Evolutionary conservation across 2,797 vertebrate species (phyloP).

Genomic region (Rhincodon typus): DNA sequence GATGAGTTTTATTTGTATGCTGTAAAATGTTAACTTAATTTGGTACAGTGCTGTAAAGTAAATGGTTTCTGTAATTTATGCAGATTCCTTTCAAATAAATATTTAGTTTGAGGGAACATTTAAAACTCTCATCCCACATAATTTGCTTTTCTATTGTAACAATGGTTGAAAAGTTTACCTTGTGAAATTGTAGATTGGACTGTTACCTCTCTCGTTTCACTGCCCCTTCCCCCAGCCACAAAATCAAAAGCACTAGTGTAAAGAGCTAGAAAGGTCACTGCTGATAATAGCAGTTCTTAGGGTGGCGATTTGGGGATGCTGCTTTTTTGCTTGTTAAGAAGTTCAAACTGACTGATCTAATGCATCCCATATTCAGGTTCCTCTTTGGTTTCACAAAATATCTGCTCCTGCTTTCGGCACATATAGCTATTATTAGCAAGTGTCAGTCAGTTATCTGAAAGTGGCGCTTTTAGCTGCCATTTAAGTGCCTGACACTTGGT

Average conservation of each 20-base stretch:
- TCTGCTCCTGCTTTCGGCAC: slow-evolving; percentile 53
- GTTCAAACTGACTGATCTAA: slow-evolving; percentile 47
- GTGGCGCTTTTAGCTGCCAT: slow-evolving; percentile 74
- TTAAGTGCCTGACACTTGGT: slow-evolving; percentile 76
- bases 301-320: slow-evolving; percentile 42
- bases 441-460: slow-evolving; percentile 77
- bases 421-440: slow-evolving; percentile 74
- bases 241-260: slow-evolving; percentile 18
- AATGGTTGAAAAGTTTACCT: slow-evolving; percentile 40
- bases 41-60: not conserved
- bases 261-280: slow-evolving; percentile 52
- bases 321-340: slow-evolving; percentile 41
- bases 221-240: slow-evolving; percentile 40
- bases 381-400: slow-evolving; percentile 75
- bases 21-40: not conserved
- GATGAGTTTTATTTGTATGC: not conserved
- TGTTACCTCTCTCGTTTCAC: slow-evolving; percentile 39
- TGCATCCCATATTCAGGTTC: slow-evolving; percentile 58
- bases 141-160: slow-evolving; percentile 16
- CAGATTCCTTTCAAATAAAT: not conserved
- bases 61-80: not conserved
- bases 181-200: slow-evolving; percentile 49
- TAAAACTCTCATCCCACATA: not conserved
- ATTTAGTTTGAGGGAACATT: slow-evolving; percentile 11
- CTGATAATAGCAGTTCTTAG: slow-evolving; percentile 54